Conservation (phyloP, 2,113 vertebrate species). For the Chionis minor region DNA sequence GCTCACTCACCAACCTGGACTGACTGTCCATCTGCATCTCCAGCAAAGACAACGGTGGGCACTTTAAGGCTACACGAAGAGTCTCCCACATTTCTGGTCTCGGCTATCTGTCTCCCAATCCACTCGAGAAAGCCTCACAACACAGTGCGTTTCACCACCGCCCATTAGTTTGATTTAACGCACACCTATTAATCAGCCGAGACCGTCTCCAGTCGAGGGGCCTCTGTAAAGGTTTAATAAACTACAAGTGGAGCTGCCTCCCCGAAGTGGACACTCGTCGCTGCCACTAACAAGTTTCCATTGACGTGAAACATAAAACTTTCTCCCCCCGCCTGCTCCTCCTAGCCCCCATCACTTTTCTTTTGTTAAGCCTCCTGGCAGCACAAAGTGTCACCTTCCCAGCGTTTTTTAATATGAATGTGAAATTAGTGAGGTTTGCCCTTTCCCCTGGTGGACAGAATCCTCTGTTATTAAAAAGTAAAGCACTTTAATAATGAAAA, state of each 20-base stretch:
- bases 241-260: slow-evolving; percentile 1
- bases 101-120: neutral
- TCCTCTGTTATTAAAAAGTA: slow-evolving; percentile 93
- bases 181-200: neutral
- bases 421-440: slow-evolving; percentile 82
- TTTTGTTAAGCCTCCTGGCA: slow-evolving; percentile 75
- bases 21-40: neutral
- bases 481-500: slow-evolving; percentile 98
- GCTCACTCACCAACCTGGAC: neutral
- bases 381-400: slow-evolving; percentile 76
- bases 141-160: neutral
- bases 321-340: slow-evolving; percentile 45
- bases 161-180: neutral
- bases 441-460: slow-evolving; percentile 83
- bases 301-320: slow-evolving; percentile 69
- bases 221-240: slow-evolving; percentile 19
- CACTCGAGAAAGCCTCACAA: neutral
- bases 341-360: slow-evolving; percentile 43
- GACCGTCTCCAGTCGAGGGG: neutral
- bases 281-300: slow-evolving; percentile 57
- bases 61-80: neutral
- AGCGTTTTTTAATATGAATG: slow-evolving; percentile 83
- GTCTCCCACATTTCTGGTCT: neutral
- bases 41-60: neutral
- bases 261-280: slow-evolving; percentile 59